Conservation (phyloP, 1,140 invertebrate genomes). For the Ceratitis capitata region DNA sequence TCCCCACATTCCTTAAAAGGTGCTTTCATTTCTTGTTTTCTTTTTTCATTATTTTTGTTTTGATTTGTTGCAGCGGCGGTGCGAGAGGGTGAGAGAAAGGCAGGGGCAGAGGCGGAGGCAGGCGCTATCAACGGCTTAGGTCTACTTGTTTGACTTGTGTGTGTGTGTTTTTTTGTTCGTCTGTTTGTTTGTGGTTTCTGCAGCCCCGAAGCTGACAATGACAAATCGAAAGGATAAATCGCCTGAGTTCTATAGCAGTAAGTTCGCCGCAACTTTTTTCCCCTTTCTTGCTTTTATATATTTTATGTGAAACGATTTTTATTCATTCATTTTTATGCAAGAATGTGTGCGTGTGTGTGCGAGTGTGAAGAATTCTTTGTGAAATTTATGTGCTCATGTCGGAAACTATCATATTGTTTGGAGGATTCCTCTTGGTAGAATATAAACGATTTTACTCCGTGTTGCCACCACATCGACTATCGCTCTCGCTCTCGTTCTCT, state of each 20-base stretch:
- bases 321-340: not conserved
- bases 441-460: slow-evolving; percentile 13
- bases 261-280: not conserved
- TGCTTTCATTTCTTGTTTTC: slow-evolving; percentile 11
- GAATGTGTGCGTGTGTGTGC: not conserved
- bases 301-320: slow-evolving; percentile 13
- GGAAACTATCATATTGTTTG: not conserved
- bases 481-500: too few relatives aligned
- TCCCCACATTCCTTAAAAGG: too few relatives aligned
- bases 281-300: too few relatives aligned
- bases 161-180: not conserved
- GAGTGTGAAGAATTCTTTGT: not conserved
- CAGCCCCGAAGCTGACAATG: slow-evolving; percentile 9
- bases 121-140: not conserved
- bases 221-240: slow-evolving; percentile 32
- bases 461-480: not conserved
- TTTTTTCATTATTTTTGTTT: not conserved
- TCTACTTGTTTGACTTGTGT: not conserved
- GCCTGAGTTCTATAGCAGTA: not conserved
- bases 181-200: not conserved
- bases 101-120: too few relatives aligned
- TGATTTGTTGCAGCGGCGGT: not conserved
- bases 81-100: too few relatives aligned
- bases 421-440: not conserved
- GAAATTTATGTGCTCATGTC: slow-evolving; percentile 10